These are phyloP conservation scores for Apodemus speciosus DNA, from an alignment of 2,113 vertebrate genomes.

Conservation along the genomic window DNA sequence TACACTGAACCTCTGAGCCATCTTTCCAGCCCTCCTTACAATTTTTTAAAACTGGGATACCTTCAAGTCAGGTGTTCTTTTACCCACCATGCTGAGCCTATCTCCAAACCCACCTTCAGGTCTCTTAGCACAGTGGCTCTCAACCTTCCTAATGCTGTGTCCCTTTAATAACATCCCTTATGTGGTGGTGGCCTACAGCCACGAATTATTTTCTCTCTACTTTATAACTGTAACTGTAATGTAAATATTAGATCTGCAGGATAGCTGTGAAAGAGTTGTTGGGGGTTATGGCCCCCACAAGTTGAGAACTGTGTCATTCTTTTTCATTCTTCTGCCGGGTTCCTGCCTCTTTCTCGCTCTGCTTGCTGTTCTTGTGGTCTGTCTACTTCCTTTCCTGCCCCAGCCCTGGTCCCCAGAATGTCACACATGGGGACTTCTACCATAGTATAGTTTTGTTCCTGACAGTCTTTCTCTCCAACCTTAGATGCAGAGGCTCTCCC, in stretches of 20 bases:
- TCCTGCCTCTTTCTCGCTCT: neutral
- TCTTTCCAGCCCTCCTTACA: neutral
- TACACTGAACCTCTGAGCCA: no score
- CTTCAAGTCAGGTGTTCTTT: neutral
- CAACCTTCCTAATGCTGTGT: neutral
- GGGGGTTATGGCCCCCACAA: neutral
- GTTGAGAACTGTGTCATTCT: neutral
- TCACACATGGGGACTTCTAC: neutral
- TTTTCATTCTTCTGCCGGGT: neutral
- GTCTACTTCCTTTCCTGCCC: neutral
- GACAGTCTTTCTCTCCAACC: neutral
- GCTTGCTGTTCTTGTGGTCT: neutral
- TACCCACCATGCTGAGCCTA: neutral
- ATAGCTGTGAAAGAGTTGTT: neutral
- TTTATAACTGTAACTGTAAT: neutral
- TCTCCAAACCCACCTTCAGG: neutral
- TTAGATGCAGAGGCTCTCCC: neutral
- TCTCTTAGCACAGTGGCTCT: neutral
- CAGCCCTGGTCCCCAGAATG: neutral
- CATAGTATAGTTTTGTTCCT: neutral
- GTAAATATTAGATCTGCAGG: neutral
- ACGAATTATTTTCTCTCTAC: neutral
- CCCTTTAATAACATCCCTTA: neutral
- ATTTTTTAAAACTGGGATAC: neutral
- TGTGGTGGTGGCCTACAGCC: neutral